Evolutionary conservation across 2,797 vertebrate species (phyloP).

Genomic region (Phrynocephalus guinanensis): DNA sequence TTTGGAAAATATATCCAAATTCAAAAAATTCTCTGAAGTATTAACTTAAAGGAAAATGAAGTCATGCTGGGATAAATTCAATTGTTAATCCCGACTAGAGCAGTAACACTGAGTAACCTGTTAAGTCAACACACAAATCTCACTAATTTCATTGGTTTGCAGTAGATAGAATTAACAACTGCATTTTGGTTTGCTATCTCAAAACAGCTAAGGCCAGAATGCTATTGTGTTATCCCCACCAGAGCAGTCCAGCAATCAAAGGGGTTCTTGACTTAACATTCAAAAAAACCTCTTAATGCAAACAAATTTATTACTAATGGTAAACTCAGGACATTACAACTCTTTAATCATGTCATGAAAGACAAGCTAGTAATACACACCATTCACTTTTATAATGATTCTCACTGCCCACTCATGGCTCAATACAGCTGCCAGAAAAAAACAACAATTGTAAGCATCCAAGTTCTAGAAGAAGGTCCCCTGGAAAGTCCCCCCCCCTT

Average conservation of each 20-base stretch:
- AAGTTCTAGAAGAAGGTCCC: background rate
- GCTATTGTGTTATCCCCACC: too few relatives aligned
- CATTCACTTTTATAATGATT: background rate
- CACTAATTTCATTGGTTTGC: too few relatives aligned
- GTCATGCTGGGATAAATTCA: background rate
- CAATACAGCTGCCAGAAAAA: background rate
- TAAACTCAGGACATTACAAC: background rate
- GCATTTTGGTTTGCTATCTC: too few relatives aligned
- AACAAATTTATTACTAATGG: background rate
- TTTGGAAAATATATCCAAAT: background rate
- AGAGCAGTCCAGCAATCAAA: too few relatives aligned
- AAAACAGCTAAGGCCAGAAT: too few relatives aligned
- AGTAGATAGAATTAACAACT: too few relatives aligned
- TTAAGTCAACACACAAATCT: too few relatives aligned
- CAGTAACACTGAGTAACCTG: too few relatives aligned
- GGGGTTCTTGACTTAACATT: too few relatives aligned
- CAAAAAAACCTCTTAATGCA: background rate
- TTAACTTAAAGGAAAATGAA: background rate
- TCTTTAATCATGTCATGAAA: background rate
- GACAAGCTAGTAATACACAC: background rate
- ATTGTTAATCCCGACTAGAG: too few relatives aligned
- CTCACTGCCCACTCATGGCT: background rate
- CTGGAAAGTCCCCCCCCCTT: constrained; percentile 5
- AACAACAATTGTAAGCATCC: background rate
- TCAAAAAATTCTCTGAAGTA: background rate